A percentile compares a stretch with the other conserved stretches of the same genome.
phyloP scores from a whole-genome alignment of 2,888 invertebrate genomes.

The Thereva unica region DNA sequence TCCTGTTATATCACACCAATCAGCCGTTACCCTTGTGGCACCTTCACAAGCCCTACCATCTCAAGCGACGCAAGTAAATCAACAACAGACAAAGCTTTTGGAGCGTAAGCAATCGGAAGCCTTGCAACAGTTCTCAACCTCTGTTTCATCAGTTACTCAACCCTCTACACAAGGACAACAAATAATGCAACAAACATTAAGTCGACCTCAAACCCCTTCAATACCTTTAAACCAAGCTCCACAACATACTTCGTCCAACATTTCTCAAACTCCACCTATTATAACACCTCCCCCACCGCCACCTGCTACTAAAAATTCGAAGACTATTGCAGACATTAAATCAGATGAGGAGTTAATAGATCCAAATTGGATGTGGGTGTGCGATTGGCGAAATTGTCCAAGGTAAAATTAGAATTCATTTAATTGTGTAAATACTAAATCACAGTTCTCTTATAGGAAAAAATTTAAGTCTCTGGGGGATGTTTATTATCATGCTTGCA shows the following conservation, averaged over 20 bases:
- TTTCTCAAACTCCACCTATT: conserved; percentile 22
- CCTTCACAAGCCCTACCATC: conserved; percentile 17
- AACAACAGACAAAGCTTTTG: conserved; percentile 24
- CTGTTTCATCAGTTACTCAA: conserved; percentile 44
- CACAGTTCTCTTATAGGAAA: conserved; percentile 54
- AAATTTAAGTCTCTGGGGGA: conserved; percentile 75
- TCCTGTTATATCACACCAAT: conserved; percentile 25
- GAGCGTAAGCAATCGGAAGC: neutral
- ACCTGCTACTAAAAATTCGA: conserved; percentile 21
- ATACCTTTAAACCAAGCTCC: conserved; percentile 43
- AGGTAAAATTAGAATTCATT: conserved; percentile 58
- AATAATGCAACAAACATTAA: conserved; percentile 39
- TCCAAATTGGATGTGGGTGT: conserved; percentile 67
- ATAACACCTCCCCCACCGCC: conserved; percentile 25
- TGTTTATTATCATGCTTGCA: conserved; percentile 86
- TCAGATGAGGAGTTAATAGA: conserved; percentile 49
- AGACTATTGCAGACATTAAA: conserved; percentile 31
- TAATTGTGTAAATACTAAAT: neutral
- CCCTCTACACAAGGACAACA: conserved; percentile 19
- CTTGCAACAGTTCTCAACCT: conserved; percentile 37
- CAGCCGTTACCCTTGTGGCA: conserved; percentile 4
- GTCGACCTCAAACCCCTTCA: conserved; percentile 29
- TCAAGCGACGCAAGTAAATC: conserved; percentile 23
- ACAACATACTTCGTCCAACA: conserved; percentile 36
- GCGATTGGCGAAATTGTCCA: conserved; percentile 93